Evolutionary conservation across 64 coral and sea anemone genomes (phyloP).

Genomic region (Montipora cactus): DNA sequence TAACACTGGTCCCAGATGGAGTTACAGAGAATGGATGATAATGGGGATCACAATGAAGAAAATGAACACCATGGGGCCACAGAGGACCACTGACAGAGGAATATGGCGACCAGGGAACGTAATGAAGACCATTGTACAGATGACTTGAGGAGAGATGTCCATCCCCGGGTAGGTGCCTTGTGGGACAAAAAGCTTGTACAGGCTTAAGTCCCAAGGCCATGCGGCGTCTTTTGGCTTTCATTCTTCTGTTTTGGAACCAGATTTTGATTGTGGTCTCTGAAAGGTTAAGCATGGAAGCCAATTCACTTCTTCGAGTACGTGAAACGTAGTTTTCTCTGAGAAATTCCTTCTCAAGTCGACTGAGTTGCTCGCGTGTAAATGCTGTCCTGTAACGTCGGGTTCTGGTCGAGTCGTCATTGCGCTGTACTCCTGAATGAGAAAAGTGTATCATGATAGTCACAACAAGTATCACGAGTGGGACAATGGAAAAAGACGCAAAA

Average conservation of each 20-base stretch:
- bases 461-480: not conserved
- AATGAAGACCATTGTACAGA: conserved; percentile 88
- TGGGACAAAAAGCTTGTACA: conserved; percentile 78
- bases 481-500: not conserved
- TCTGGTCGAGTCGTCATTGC: conserved; percentile 69
- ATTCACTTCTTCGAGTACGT: conserved; percentile 83
- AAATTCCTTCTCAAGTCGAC: conserved; percentile 91
- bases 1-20: not conserved
- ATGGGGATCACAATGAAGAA: conserved; percentile 89
- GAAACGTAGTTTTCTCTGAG: conserved; percentile 93
- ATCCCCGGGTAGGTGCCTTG: conserved; percentile 71
- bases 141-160: conserved; percentile 71
- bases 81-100: conserved; percentile 76
- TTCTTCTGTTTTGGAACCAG: conserved; percentile 95
- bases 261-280: conserved; percentile 97
- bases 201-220: conserved; percentile 92
- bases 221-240: conserved; percentile 89
- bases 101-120: conserved; percentile 86
- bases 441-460: not conserved
- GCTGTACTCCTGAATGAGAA: conserved; percentile 23
- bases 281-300: conserved; percentile 82
- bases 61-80: conserved; percentile 82
- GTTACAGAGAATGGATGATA: conserved; percentile 67
- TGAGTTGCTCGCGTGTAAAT: conserved; percentile 89
- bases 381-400: conserved; percentile 92